These are phyloP conservation scores for Theocolax elegans DNA, from an alignment of 1,140 invertebrate species.

Conservation along the genomic window DNA sequence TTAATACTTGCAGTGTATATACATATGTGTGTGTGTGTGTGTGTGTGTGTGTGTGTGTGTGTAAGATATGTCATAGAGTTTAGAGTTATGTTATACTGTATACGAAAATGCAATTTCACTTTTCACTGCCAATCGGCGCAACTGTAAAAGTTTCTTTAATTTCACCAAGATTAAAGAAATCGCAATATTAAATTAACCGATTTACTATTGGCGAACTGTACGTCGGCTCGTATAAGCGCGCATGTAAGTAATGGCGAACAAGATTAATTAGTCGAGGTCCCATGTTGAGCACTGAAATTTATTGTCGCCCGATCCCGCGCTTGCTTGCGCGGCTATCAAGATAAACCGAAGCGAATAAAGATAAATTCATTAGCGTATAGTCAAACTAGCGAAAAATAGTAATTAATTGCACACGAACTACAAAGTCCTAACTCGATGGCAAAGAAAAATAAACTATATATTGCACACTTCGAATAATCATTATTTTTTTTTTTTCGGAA, in stretches of 20 bases:
- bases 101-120: too few species aligned
- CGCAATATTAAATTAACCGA: background rate
- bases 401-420: slow-evolving; percentile 15
- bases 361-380: slow-evolving; percentile 33
- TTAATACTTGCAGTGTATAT: background rate
- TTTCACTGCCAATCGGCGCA: too few species aligned
- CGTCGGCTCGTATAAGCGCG: background rate
- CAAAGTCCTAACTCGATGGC: background rate
- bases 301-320: slow-evolving; percentile 18
- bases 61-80: too few species aligned
- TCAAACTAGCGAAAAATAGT: slow-evolving; percentile 8
- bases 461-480: too few species aligned
- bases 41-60: background rate
- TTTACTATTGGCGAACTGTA: background rate
- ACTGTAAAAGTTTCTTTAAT: too few species aligned
- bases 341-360: slow-evolving; percentile 11
- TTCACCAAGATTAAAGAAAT: too few species aligned
- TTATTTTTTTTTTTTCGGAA: too few species aligned
- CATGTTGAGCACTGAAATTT: slow-evolving; percentile 22
- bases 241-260: background rate
- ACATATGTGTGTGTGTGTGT: background rate
- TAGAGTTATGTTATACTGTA: too few species aligned
- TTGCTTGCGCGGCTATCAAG: too few species aligned
- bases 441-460: too few species aligned
- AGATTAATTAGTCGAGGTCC: slow-evolving; percentile 26